Conservation (phyloP, 2,888 invertebrate species). For the Prenolepis imparis region DNA sequence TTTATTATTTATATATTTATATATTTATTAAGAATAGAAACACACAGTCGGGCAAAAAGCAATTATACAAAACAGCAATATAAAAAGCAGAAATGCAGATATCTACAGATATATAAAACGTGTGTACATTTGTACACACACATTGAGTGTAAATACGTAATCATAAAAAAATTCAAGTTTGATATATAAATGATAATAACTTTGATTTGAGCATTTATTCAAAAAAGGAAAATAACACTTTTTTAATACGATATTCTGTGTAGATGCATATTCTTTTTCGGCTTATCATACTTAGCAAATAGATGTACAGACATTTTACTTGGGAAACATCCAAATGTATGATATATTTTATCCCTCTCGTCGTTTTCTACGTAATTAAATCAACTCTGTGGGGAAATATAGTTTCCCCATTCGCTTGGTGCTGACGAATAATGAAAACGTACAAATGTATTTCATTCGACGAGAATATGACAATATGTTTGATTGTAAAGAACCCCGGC, state of each 20-base stretch:
- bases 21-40: too few species aligned
- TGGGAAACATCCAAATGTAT: not conserved
- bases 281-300: not conserved
- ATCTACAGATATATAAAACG: too few species aligned
- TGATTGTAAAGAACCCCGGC: not conserved
- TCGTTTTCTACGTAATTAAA: not conserved
- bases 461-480: not conserved
- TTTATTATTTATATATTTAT: too few species aligned
- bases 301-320: not conserved
- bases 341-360: not conserved
- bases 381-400: not conserved
- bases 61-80: too few species aligned
- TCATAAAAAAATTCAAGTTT: not conserved
- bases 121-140: too few species aligned
- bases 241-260: not conserved
- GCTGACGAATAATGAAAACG: not conserved
- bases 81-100: too few species aligned
- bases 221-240: not conserved
- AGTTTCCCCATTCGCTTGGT: not conserved
- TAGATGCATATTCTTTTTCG: not conserved
- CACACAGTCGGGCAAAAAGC: too few species aligned
- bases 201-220: not conserved
- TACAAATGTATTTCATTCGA: not conserved
- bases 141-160: too few species aligned
- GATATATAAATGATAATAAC: not conserved